Evolutionary conservation across 2,113 vertebrate species (phyloP).

Genomic region (Nycticryphes semicollaris): DNA sequence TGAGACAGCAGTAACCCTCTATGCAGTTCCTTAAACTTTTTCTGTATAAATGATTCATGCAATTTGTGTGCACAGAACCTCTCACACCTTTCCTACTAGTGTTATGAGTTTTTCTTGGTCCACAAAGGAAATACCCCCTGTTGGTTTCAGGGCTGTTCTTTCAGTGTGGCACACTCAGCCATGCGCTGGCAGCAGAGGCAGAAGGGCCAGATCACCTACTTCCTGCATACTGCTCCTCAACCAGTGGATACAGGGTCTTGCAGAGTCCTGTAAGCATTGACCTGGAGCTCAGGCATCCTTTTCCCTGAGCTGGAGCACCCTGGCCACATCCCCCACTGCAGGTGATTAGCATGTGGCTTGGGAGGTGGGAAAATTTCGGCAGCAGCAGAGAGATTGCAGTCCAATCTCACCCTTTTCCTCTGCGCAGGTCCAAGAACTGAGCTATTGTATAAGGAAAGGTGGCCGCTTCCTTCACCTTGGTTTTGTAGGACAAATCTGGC

Average conservation of each 20-base stretch:
- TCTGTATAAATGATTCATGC: background rate
- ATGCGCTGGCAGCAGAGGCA: background rate
- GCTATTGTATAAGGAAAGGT: background rate
- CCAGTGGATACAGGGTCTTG: background rate
- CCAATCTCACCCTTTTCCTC: background rate
- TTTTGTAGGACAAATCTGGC: background rate
- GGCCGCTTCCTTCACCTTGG: background rate
- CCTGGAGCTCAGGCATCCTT: background rate
- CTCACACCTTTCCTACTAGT: background rate
- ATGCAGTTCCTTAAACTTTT: background rate
- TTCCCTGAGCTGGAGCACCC: background rate
- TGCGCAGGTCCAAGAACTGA: background rate
- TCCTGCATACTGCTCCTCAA: background rate
- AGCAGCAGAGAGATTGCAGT: background rate
- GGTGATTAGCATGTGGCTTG: background rate
- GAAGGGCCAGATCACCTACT: background rate
- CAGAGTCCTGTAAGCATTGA: background rate
- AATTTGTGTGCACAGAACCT: background rate
- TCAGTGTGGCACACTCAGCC: accelerated
- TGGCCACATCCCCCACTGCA: background rate
- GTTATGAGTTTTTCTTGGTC: background rate
- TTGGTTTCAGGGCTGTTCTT: background rate
- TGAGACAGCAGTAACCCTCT: background rate
- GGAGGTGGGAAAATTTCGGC: background rate
- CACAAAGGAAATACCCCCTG: background rate